Conservation (phyloP, 2,113 vertebrate genomes). For the Hydrolagus affinis region DNA sequence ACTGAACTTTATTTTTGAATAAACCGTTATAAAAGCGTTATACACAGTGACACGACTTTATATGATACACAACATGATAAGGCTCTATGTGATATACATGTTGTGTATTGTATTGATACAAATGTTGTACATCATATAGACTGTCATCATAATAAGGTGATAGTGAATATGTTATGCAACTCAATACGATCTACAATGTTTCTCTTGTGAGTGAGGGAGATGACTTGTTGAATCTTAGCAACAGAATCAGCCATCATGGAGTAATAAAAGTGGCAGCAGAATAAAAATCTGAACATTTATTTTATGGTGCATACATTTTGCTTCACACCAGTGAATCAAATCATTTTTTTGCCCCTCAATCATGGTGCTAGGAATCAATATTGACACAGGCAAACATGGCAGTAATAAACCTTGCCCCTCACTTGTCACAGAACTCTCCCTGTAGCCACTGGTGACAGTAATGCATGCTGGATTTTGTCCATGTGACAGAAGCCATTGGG, state of each 20-base stretch:
- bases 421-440: background rate
- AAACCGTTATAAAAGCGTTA: no score
- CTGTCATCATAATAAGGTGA: background rate
- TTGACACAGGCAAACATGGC: background rate
- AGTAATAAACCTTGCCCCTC: background rate
- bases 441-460: background rate
- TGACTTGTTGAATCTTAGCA: background rate
- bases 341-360: background rate
- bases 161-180: no score
- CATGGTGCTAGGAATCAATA: background rate
- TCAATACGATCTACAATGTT: background rate
- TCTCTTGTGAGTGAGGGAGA: background rate
- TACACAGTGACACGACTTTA: no score
- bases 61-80: no score
- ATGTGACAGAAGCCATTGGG: background rate
- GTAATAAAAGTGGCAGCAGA: background rate
- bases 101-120: background rate
- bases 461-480: background rate
- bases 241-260: background rate
- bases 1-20: no score
- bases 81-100: no score
- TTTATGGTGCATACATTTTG: background rate
- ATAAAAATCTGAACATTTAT: background rate
- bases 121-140: background rate
- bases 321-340: no score